A percentile compares a stretch with the other conserved stretches of the same genome.
These are phyloP conservation scores for Nymphalis polychloros DNA, from an alignment of 2,888 invertebrate genomes.

Conservation along the genomic window DNA sequence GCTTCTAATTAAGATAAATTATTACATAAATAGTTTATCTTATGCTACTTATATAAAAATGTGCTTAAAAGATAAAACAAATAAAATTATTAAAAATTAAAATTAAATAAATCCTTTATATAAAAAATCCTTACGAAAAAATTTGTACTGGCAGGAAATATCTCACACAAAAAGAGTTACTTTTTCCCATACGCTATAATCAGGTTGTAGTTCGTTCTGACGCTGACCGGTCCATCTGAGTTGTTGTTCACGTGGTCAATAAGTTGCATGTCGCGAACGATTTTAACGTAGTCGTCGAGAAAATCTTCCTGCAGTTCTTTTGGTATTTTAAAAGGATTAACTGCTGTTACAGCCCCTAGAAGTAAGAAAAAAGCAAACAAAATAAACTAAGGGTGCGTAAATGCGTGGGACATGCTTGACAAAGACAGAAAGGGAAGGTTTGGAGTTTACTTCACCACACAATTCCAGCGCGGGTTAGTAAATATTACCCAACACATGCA, in stretches of 20 bases:
- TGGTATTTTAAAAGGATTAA: slow-evolving; percentile 54
- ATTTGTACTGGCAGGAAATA: not conserved
- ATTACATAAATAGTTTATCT: no score
- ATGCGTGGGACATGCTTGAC: no score
- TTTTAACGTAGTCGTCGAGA: slow-evolving; percentile 73
- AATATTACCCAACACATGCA: no score
- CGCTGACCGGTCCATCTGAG: slow-evolving; percentile 55
- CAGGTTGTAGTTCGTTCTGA: slow-evolving; percentile 43
- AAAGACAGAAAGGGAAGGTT: no score
- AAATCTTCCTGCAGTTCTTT: slow-evolving; percentile 49
- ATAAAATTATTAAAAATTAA: no score
- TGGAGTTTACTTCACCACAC: no score
- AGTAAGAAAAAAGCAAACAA: not conserved
- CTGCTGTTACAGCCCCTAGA: slow-evolving; percentile 84
- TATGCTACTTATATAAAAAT: no score
- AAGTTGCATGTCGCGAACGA: slow-evolving; percentile 71
- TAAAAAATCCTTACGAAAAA: not conserved
- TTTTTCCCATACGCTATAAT: slow-evolving; percentile 44
- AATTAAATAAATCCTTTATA: not conserved
- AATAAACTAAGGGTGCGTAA: no score
- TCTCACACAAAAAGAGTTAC: slow-evolving; percentile 17
- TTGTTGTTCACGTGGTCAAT: slow-evolving; percentile 63
- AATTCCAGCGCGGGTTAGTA: no score
- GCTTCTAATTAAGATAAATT: no score
- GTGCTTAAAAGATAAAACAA: no score